phyloP scores from a whole-genome alignment of 2,113 vertebrate species.

The Platycercus adscitus region DNA sequence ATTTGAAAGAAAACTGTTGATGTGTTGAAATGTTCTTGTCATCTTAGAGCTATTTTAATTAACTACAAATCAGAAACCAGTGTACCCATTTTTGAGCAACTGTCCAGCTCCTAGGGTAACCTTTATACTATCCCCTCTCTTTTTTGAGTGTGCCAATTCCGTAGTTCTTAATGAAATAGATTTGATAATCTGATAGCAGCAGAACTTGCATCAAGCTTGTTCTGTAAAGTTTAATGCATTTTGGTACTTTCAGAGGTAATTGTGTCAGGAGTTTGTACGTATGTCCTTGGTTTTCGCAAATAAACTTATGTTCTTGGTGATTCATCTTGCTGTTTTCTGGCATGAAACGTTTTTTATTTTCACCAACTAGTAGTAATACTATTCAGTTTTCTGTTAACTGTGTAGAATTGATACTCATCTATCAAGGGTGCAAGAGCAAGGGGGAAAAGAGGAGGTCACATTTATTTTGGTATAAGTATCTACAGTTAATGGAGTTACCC shows the following conservation, averaged over 20 bases:
- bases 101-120: background rate
- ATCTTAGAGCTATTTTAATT: background rate
- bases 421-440: background rate
- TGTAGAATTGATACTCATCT: background rate
- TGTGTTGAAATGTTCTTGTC: background rate
- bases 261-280: background rate
- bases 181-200: background rate
- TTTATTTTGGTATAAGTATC: background rate
- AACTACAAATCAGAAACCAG: background rate
- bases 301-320: constrained; percentile 11
- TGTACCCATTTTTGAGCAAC: background rate
- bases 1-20: background rate
- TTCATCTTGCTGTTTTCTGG: background rate
- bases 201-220: background rate
- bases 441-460: background rate
- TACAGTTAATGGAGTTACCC: constrained; percentile 1
- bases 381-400: background rate
- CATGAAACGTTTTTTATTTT: background rate
- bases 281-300: background rate
- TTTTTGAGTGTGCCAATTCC: background rate
- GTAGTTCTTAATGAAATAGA: background rate
- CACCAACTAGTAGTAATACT: background rate
- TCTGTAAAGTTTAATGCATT: background rate
- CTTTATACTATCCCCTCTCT: background rate
- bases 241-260: background rate